Evolutionary conservation across 2,113 vertebrate species (phyloP).

Genomic region (Sinocyclocheilus anshuiensis): DNA sequence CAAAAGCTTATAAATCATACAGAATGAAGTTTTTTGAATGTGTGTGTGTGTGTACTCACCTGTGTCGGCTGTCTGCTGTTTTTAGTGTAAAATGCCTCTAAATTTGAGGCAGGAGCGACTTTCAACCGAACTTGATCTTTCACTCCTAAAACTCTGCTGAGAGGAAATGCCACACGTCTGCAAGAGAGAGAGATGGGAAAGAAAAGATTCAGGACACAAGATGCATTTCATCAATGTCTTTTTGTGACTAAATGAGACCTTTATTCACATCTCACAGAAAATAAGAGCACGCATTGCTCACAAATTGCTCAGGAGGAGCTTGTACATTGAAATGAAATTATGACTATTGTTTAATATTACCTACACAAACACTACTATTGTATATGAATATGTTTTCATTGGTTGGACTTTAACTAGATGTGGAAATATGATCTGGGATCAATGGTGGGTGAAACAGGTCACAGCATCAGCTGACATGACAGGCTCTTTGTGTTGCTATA

Average conservation of each 20-base stretch:
- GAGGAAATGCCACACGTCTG: conserved; percentile 80
- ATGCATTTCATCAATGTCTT: not conserved
- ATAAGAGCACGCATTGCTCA: not conserved
- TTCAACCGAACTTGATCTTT: conserved; percentile 71
- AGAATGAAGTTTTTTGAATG: no score
- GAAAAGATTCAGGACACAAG: conserved; percentile 32
- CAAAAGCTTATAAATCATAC: no score
- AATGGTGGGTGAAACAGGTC: conserved; percentile 18
- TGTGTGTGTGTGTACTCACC: conserved; percentile 63
- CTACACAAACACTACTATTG: not conserved
- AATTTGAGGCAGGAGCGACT: conserved; percentile 65
- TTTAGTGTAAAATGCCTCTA: conserved; percentile 82
- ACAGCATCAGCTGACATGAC: conserved; percentile 17
- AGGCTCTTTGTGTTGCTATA: conserved; percentile 41
- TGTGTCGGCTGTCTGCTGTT: conserved; percentile 69
- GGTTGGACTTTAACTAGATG: conserved; percentile 10
- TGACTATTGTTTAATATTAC: not conserved
- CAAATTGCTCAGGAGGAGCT: not conserved
- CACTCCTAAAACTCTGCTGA: conserved; percentile 80
- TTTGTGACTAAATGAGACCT: not conserved
- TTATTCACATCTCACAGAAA: not conserved
- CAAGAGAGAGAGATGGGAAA: not conserved
- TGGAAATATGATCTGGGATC: conserved; percentile 13
- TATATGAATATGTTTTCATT: conserved; percentile 9
- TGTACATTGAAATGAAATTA: not conserved